Base-by-base conservation (phyloP, 2,888 invertebrate species). In the Harmothoe impar region DNA sequence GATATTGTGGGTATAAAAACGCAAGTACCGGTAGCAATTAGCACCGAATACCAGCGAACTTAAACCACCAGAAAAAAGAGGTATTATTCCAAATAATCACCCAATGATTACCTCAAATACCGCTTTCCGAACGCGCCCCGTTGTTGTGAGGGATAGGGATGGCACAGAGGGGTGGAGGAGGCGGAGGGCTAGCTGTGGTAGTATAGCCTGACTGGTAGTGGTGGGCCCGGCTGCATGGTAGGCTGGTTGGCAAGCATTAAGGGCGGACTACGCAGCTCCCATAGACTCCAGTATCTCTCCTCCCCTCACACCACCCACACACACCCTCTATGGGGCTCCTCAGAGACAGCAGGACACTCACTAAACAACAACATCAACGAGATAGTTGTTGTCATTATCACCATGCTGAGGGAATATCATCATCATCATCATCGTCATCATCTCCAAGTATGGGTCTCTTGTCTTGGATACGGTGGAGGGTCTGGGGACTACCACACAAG, bases 371-470 rank as follows among this genome's bases (percentile, higher is more conserved):
- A n/a, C 62, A 20, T n/a, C 62, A 62, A 62, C 62, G 3, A 62
- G 62, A 62, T n/a, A n/a, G 62, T n/a, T 62, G 62, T 62, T 62
- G 62, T 62, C 62, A 62, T 62, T 62, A 62, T 20, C 62, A 62
- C 62, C 62, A 62, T 62, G 62, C 43, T 43, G 43, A 43, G 43
- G 20, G 62, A 52, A 52, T 52, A 52, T 52, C 54, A n/a, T n/a
- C n/a, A 10, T 43, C 10, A 43, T 43, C 43, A 43, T 43, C 43
- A 43, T 3, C 43, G 10, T 43, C 43, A 3, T 43, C 43, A 43
- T 62, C 62, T n/a, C 62, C 62, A n/a, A 62, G 62, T n/a, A 62
- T 62, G 72, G 72, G 72, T 23, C 29, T 72, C n/a, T 72, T 72
- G 29, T 72, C 72, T 25, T 72, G 72, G 72, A 72, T 72, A 72